phyloP scores from a whole-genome alignment of 2,797 vertebrate species.

The Sebastes hubbsi region DNA sequence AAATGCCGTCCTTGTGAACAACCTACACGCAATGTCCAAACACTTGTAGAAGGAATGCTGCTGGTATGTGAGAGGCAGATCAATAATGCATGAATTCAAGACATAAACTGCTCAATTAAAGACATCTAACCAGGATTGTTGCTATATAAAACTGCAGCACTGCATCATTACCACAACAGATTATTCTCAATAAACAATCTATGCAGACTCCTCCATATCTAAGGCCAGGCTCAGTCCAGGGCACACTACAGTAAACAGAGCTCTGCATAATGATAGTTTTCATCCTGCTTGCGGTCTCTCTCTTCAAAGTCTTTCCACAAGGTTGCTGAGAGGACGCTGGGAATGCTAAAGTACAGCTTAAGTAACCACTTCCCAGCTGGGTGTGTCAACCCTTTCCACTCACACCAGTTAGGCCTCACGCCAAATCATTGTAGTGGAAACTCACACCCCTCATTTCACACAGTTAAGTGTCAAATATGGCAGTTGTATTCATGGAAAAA shows the following conservation, averaged over 20 bases:
- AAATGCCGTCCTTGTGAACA: constrained; percentile 22
- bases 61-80: background rate
- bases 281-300: constrained; percentile 62
- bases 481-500: constrained; percentile 53
- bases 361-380: constrained; percentile 80
- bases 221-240: constrained; percentile 45
- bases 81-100: constrained; percentile 22
- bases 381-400: constrained; percentile 73
- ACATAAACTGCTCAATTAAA: constrained; percentile 2
- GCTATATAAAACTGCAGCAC: constrained; percentile 8
- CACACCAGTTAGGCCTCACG: constrained; percentile 60
- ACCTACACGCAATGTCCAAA: background rate
- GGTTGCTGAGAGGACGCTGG: constrained; percentile 70
- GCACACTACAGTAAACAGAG: constrained; percentile 65
- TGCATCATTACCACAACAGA: constrained; percentile 10
- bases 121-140: background rate
- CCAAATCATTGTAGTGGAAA: constrained; percentile 76
- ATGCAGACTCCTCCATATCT: constrained; percentile 23
- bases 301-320: constrained; percentile 75
- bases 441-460: constrained; percentile 68
- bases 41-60: background rate
- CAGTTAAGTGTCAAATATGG: constrained; percentile 60
- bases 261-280: constrained; percentile 77
- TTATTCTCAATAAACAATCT: constrained; percentile 33
- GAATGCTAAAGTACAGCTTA: constrained; percentile 73